Conservation (phyloP, 2,113 vertebrate genomes). For the Thamnaconus septentrionalis region DNA sequence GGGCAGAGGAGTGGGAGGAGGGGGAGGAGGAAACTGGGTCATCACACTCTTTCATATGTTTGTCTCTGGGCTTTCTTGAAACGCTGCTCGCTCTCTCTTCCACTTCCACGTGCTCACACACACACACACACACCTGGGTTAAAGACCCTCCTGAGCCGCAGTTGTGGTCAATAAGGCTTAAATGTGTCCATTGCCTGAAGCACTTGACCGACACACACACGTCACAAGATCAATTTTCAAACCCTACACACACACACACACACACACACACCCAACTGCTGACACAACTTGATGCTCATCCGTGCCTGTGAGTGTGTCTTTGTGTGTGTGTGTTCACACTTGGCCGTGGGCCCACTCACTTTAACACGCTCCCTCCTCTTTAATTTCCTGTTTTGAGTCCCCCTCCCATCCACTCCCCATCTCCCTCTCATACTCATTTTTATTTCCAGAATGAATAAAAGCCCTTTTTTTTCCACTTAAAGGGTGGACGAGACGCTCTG, state of each 20-base stretch:
- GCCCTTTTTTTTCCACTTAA: too few relatives aligned
- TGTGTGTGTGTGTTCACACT: not conserved
- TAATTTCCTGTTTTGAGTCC: constrained; percentile 4
- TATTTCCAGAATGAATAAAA: too few relatives aligned
- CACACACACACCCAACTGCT: not conserved
- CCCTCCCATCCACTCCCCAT: too few relatives aligned
- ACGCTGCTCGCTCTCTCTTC: not conserved
- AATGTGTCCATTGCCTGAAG: constrained; percentile 34
- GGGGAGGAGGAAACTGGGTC: constrained; percentile 74
- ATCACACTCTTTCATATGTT: constrained; percentile 48
- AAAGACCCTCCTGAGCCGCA: constrained; percentile 21
- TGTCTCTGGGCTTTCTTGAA: constrained; percentile 9
- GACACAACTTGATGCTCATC: not conserved
- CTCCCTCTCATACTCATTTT: too few relatives aligned
- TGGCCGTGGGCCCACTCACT: not conserved
- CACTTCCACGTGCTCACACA: not conserved
- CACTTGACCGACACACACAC: not conserved
- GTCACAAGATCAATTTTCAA: constrained; percentile 38
- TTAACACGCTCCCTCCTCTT: constrained; percentile 15
- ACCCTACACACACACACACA: constrained; percentile 25
- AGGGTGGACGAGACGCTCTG: too few relatives aligned
- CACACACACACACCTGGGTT: constrained; percentile 8
- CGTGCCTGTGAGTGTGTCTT: not conserved
- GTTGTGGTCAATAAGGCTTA: constrained; percentile 30
- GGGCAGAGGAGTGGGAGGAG: constrained; percentile 47